Evolutionary conservation across 2,888 invertebrate genomes (phyloP).

Genomic region (Spicauda simplicius): DNA sequence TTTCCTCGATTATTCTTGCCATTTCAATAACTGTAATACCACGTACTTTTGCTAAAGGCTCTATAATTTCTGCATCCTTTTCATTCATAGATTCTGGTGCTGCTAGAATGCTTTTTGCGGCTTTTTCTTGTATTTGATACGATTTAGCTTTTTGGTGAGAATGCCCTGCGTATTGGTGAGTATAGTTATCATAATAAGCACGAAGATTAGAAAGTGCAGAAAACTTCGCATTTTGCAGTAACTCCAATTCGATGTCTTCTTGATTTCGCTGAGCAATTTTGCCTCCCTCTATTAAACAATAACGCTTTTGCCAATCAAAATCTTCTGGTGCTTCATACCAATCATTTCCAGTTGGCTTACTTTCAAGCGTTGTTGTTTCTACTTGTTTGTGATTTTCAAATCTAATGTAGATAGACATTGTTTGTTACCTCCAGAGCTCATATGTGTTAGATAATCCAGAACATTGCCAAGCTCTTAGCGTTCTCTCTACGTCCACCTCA

Average conservation of each 20-base stretch:
- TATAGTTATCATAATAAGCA: slow-evolving; percentile 4
- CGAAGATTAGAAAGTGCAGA: neutral
- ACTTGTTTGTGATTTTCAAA: slow-evolving; percentile 1
- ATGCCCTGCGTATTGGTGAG: slow-evolving; percentile 10
- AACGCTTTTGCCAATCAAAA: slow-evolving; percentile 8
- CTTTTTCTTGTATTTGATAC: neutral
- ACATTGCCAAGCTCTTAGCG: slow-evolving; percentile 8
- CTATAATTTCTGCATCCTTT: slow-evolving; percentile 9
- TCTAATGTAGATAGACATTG: neutral
- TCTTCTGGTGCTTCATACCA: slow-evolving; percentile 1
- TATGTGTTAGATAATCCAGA: neutral
- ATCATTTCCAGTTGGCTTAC: slow-evolving; percentile 5
- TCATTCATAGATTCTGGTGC: neutral
- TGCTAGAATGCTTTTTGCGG: slow-evolving; percentile 9
- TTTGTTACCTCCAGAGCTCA: neutral
- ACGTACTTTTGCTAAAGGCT: slow-evolving; percentile 9
- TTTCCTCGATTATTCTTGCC: slow-evolving; percentile 9
- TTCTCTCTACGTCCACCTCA: slow-evolving; percentile 4
- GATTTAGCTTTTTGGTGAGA: slow-evolving; percentile 5
- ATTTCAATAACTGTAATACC: slow-evolving; percentile 9
- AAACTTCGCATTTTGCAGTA: slow-evolving; percentile 3
- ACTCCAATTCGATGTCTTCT: slow-evolving; percentile 2
- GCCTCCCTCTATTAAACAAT: slow-evolving; percentile 9
- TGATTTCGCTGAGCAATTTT: neutral
- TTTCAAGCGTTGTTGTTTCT: slow-evolving; percentile 9